A percentile compares a stretch with the other conserved stretches of the same genome.
phyloP scores from a whole-genome alignment of 2,888 invertebrate species.

The Phasia obesa region DNA sequence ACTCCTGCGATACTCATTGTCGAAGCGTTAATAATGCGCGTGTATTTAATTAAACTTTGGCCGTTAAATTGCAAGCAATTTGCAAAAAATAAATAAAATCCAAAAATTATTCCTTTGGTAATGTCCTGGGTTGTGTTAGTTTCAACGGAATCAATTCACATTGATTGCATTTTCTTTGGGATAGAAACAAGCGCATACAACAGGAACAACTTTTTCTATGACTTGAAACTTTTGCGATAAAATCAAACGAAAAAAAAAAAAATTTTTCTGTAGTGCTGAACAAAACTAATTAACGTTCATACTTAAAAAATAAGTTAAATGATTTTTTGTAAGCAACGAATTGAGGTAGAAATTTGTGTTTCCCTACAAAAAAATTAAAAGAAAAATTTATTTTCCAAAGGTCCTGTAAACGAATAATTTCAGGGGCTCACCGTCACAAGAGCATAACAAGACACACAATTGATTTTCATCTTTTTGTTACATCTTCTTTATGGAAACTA shows the following conservation, averaged over 20 bases:
- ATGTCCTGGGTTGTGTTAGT: not conserved
- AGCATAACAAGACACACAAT: too few relatives aligned
- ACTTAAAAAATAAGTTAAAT: conserved; percentile 75
- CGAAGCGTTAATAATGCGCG: conserved; percentile 73
- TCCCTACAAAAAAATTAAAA: not conserved
- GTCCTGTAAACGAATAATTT: too few relatives aligned
- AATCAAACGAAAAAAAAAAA: conserved; percentile 67
- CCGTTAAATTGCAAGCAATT: conserved; percentile 76
- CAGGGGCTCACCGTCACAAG: too few relatives aligned
- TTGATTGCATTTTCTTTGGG: conserved; percentile 62
- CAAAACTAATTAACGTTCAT: conserved; percentile 81
- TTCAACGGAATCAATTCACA: conserved; percentile 54
- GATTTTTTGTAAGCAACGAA: conserved; percentile 2
- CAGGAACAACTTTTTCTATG: conserved; percentile 64
- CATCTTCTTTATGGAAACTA: not conserved
- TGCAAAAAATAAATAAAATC: conserved; percentile 33
- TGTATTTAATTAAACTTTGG: conserved; percentile 81
- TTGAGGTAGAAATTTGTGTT: conserved; percentile 64
- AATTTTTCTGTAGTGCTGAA: conserved; percentile 68
- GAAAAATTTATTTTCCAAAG: not conserved
- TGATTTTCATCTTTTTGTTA: not conserved
- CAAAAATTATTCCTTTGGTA: conserved; percentile 13
- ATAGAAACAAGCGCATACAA: conserved; percentile 13
- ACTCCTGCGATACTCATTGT: conserved; percentile 72
- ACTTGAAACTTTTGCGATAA: conserved; percentile 67